phyloP scores from a whole-genome alignment of 2,113 vertebrate species.

The Eidolon helvum region DNA sequence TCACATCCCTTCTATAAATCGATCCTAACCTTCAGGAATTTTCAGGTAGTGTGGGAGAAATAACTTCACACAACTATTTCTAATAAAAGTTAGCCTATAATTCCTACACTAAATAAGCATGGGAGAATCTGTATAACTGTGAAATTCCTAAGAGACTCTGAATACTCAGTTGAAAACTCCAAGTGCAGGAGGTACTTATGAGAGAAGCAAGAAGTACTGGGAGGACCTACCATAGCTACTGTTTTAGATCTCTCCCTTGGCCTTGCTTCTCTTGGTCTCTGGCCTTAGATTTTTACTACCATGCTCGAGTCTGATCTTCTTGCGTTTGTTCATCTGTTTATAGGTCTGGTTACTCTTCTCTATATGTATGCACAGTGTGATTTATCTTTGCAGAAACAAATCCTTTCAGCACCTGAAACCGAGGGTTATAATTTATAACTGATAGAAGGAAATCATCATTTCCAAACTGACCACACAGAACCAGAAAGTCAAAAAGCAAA shows the following conservation, averaged over 20 bases:
- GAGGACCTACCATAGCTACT: not conserved
- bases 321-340: not conserved
- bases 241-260: not conserved
- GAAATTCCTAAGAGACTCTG: not conserved
- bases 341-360: not conserved
- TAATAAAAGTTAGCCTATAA: not conserved
- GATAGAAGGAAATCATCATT: not conserved
- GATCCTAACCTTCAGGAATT: not conserved
- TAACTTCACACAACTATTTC: too few relatives aligned
- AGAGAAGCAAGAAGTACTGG: not conserved
- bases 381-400: not conserved
- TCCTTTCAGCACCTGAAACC: not conserved
- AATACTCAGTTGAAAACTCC: not conserved
- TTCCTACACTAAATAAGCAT: not conserved
- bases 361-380: not conserved
- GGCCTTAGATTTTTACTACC: not conserved
- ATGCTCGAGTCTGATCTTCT: not conserved
- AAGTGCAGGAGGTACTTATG: not conserved
- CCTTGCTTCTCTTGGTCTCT: not conserved
- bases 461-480: not conserved
- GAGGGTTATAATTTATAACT: not conserved
- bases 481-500: not conserved
- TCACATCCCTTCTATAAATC: not conserved
- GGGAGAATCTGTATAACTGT: not conserved
- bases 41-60: not conserved